Base-by-base conservation (phyloP, 2,113 vertebrate species). In the Heloderma charlesbogerti region DNA sequence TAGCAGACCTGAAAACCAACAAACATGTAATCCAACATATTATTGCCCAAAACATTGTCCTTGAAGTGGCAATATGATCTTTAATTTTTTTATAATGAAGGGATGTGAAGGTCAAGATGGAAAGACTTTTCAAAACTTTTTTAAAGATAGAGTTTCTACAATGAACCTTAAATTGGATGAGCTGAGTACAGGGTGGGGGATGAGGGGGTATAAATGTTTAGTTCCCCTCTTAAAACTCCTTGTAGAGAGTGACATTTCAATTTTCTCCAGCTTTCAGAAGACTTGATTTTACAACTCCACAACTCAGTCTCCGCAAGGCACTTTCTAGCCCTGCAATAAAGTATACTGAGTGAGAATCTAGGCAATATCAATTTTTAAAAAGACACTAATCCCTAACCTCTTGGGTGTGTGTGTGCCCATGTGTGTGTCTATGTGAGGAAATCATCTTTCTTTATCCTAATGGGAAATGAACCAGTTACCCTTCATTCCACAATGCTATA, bases 141-240 rank as follows among this genome's bases (percentile, higher is more conserved):
- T 96, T 92, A n/a, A n/a, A n/a, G n/a, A 90, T 79, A 91, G 95
- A 94, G 91, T 94, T 96, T 92, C 93, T 95, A 91, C 97, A 93
- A 87, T 60, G 93, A 81, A 86, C 92, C 92, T 78, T 69, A 93
- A 92, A 95, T 94, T 90, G 88, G 75, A 96, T 94, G 69, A 72
- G 34, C 81, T 94, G 69, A 40, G 66, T 34, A 25, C 72, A 93
- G 84, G 92, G 51, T 77, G 27, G 31, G 37, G 1, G 31, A 5
- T 7, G n/a, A 57, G 12, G 34, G 34, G 45, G 45, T n/a, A 69
- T 84, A 96, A 96, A 94, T 75, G 72, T 88, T 95, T 10, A 83
- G 88, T 94, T 91, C 93, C 84, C 89, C 88, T 95, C 93, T 88
- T 89, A 91, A 81, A 95, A 88, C 72, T 91, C 84, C 57, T 57